Base-by-base conservation (phyloP, 2,113 vertebrate genomes). In the Zingel zingel region DNA sequence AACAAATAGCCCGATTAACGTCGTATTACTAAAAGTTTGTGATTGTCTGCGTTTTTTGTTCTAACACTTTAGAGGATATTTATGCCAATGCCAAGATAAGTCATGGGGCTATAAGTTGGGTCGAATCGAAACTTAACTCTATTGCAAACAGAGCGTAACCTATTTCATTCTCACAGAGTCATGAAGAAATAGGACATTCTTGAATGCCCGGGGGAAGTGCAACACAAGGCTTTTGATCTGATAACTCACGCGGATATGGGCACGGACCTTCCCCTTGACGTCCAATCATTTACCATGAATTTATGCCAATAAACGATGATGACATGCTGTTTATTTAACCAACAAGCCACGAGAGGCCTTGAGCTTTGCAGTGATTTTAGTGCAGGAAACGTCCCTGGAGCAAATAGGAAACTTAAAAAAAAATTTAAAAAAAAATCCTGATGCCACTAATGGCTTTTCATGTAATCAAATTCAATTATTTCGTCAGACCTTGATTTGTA, bases 241-340 rank as follows among this genome's bases (percentile, higher is more conserved):
- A 86, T 77, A 83, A 78, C 6, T 0, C 67, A n/a, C 56, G 1
- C 47, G 69, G 54, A 85, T 83, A 3, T 6, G 79, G 11, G 48
- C 48, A 1, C 23, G 19, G 39, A 43, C 45, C 69, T 75, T 65
- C 47, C 56, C 23, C 66, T 39, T 43, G 19, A 57, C 78, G 39
- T 81, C 5, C 73, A 61, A 23, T 53, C 11, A 63, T 73, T 86
- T 67, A 59, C 66, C 30, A 18, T 23, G 33, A 51, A 80, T 89
- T 51, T 73, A 5, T 51, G 78, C 66, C 85, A 86, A 86, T 84
- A 86, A 87, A 86, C 82, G 65, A 68, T 2, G 45, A 58, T 13
- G 77, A 88, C 84, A 67, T 85, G 70, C n/a, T 90, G 84, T 93
- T 94, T 89, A 91, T 89, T 88, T 87, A 68, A 83, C 39, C 81